A percentile compares a stretch with the other conserved stretches of the same genome.
Evolutionary conservation across 2,113 vertebrate species (phyloP).

Genomic region (Neogobius melanostomus): DNA sequence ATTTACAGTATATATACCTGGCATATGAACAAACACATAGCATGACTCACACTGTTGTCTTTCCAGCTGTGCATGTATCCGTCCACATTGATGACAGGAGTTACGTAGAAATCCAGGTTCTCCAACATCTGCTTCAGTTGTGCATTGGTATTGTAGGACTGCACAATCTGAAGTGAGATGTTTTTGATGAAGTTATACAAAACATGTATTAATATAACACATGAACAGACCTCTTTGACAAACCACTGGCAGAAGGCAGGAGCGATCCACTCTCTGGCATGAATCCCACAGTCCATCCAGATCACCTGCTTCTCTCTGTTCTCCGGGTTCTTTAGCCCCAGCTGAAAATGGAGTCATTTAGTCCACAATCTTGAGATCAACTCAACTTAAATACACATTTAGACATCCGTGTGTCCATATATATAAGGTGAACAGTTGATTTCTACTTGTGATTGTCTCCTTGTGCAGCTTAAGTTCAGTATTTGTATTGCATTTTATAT

Average conservation of each 20-base stretch:
- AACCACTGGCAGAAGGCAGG: constrained; percentile 87
- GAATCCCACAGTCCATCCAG: constrained; percentile 85
- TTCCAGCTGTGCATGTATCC: constrained; percentile 78
- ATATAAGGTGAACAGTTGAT: no score
- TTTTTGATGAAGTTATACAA: neutral
- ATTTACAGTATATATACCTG: neutral
- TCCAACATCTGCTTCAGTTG: constrained; percentile 66
- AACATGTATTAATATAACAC: neutral
- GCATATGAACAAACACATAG: no score
- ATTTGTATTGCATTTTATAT: no score
- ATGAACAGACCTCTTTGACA: constrained; percentile 79
- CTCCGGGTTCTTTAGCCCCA: constrained; percentile 68
- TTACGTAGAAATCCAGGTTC: constrained; percentile 77
- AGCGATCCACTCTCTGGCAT: constrained; percentile 82
- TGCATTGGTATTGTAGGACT: constrained; percentile 66
- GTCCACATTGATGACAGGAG: constrained; percentile 80
- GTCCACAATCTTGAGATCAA: no score
- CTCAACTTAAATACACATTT: no score
- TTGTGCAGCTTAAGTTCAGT: no score
- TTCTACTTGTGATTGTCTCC: no score
- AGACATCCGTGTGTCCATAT: no score
- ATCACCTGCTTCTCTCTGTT: constrained; percentile 74
- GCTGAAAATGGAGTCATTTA: constrained; percentile 51
- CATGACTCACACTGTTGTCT: constrained; percentile 52
- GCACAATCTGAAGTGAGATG: constrained; percentile 63